A percentile compares a stretch with the other conserved stretches of the same genome.
phyloP scores from a whole-genome alignment of 2,888 invertebrate genomes.

The Zeuzera pyrina region DNA sequence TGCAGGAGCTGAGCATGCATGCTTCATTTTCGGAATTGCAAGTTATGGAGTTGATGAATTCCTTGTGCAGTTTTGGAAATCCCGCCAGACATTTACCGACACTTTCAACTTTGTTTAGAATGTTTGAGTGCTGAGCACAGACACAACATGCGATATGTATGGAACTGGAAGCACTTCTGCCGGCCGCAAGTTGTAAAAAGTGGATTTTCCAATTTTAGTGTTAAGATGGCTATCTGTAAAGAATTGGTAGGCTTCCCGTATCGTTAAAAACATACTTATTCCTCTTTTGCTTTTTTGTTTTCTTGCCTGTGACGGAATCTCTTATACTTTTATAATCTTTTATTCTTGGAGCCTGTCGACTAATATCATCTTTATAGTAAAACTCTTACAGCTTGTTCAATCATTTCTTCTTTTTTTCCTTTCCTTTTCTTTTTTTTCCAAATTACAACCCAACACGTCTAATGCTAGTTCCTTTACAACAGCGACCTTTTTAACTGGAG shows the following conservation, averaged over 20 bases:
- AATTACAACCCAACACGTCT: constrained; percentile 2
- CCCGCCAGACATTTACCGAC: constrained; percentile 3
- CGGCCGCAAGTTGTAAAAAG: too few species aligned
- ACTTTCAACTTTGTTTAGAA: too few species aligned
- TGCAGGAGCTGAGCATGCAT: background rate
- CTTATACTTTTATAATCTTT: too few species aligned
- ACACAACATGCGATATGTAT: too few species aligned
- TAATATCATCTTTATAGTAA: too few species aligned
- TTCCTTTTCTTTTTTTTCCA: constrained; percentile 3
- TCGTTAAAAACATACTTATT: constrained; percentile 6
- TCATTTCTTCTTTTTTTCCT: too few species aligned
- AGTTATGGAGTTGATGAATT: constrained; percentile 2
- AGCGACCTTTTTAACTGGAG: constrained; percentile 5
- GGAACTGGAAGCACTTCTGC: too few species aligned
- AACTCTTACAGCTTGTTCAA: too few species aligned
- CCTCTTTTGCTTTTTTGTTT: constrained; percentile 5
- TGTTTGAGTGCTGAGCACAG: too few species aligned
- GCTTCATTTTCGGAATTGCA: too few species aligned
- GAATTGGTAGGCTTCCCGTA: constrained; percentile 5
- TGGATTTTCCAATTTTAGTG: constrained; percentile 8
- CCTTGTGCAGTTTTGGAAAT: constrained; percentile 7
- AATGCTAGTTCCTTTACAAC: constrained; percentile 5
- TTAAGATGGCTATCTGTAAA: constrained; percentile 5
- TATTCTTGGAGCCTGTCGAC: too few species aligned
- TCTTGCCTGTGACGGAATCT: constrained; percentile 7